These are phyloP conservation scores for Epicauta chinensis DNA, from an alignment of 1,140 invertebrate species.

Conservation along the genomic window DNA sequence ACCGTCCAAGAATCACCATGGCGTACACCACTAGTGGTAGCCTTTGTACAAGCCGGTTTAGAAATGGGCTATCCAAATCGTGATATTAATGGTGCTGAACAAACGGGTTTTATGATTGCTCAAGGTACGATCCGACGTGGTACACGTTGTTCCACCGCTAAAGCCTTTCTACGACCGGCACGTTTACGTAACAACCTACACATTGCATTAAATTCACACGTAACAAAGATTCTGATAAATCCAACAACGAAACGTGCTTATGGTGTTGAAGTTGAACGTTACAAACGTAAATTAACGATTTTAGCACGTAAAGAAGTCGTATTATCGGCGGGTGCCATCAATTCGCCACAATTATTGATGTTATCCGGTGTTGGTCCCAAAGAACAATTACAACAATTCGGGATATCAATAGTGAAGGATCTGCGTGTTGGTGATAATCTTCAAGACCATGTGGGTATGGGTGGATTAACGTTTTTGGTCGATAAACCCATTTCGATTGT, in stretches of 20 bases:
- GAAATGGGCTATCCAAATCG: conserved; percentile 83
- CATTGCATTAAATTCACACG: conserved; percentile 69
- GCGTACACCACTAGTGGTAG: conserved; percentile 70
- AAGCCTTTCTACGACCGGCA: conserved; percentile 79
- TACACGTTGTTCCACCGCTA: conserved; percentile 81
- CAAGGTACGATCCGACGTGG: conserved; percentile 71
- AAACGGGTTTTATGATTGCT: conserved; percentile 82
- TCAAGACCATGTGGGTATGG: conserved; percentile 78
- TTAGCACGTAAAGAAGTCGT: conserved; percentile 70
- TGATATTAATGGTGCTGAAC: conserved; percentile 78
- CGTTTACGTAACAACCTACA: conserved; percentile 72
- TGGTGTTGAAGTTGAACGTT: conserved; percentile 67
- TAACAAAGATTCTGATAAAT: conserved; percentile 64
- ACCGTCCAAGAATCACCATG: conserved; percentile 81
- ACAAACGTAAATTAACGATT: conserved; percentile 54
- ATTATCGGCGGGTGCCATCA: conserved; percentile 72
- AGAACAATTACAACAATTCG: conserved; percentile 62
- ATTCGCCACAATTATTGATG: conserved; percentile 78
- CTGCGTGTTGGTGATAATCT: conserved; percentile 70
- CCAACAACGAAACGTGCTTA: conserved; percentile 62
- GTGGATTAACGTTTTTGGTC: conserved; percentile 72
- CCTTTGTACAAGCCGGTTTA: conserved; percentile 78
- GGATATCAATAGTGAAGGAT: conserved; percentile 66
- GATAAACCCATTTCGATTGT: conserved; percentile 72
- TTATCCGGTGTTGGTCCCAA: conserved; percentile 78